Evolutionary conservation across 2,888 invertebrate species (phyloP).

Genomic region (Charanyca ferruginea): DNA sequence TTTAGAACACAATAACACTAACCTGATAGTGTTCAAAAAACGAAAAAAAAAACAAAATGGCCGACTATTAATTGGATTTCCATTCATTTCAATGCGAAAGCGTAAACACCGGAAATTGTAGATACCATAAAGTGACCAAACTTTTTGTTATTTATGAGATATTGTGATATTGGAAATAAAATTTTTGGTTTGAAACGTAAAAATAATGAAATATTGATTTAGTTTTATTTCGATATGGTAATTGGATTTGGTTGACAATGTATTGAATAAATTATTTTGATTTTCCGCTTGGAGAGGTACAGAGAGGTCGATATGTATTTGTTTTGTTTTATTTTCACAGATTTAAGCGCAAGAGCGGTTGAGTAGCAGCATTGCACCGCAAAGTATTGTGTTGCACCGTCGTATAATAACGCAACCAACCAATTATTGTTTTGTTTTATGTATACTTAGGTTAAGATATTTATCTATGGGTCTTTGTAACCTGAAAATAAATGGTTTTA

Average conservation of each 20-base stretch:
- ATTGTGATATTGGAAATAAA: constrained; percentile 40
- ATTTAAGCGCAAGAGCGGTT: too few relatives aligned
- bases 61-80: constrained; percentile 51
- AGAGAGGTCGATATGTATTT: not conserved
- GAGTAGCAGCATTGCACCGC: too few relatives aligned
- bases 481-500: too few relatives aligned
- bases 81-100: constrained; percentile 44
- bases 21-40: constrained; percentile 33
- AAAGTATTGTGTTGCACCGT: too few relatives aligned
- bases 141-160: constrained; percentile 51
- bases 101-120: constrained; percentile 54
- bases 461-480: too few relatives aligned
- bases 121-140: constrained; percentile 47
- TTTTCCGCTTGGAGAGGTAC: not conserved
- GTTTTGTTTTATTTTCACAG: not conserved
- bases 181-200: constrained; percentile 30
- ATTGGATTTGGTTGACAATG: constrained; percentile 8
- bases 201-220: constrained; percentile 30
- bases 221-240: constrained; percentile 7
- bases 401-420: too few relatives aligned
- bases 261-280: constrained; percentile 20
- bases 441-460: too few relatives aligned
- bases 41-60: constrained; percentile 37
- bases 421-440: too few relatives aligned
- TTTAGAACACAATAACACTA: constrained; percentile 28